Conservation (phyloP, 2,888 invertebrate species). For the Lymantria dispar region DNA sequence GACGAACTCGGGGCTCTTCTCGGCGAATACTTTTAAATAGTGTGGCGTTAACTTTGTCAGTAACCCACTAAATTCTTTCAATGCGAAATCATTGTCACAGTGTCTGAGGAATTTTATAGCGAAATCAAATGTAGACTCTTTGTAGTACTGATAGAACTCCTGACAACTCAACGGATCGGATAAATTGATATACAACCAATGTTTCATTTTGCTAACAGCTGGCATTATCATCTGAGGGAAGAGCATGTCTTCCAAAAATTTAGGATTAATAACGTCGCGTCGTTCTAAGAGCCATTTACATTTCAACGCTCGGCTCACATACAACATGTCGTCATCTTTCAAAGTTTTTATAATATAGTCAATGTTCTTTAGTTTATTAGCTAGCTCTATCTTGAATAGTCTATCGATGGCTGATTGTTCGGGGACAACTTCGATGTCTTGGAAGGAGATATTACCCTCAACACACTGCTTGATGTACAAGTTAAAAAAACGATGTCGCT, state of each 20-base stretch:
- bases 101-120: conserved; percentile 49
- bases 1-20: conserved; percentile 42
- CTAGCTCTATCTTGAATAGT: conserved; percentile 61
- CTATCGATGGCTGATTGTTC: conserved; percentile 49
- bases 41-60: conserved; percentile 44
- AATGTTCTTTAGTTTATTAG: conserved; percentile 45
- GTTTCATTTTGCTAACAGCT: conserved; percentile 48
- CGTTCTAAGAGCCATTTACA: conserved; percentile 52
- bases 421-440: conserved; percentile 23
- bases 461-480: conserved; percentile 34
- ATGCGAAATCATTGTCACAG: conserved; percentile 44
- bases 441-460: conserved; percentile 5
- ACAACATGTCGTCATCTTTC: conserved; percentile 58
- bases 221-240: conserved; percentile 56
- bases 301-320: conserved; percentile 58
- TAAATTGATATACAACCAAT: conserved; percentile 44
- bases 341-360: conserved; percentile 52
- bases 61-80: conserved; percentile 35
- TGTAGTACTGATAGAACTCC: conserved; percentile 54
- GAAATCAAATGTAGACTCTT: conserved; percentile 30
- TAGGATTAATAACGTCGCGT: conserved; percentile 48
- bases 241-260: conserved; percentile 48
- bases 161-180: conserved; percentile 40
- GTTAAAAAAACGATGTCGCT: conserved; percentile 49
- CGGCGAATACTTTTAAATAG: conserved; percentile 48